Base-by-base conservation (phyloP, 2,888 invertebrate genomes). In the Gari tellinella region DNA sequence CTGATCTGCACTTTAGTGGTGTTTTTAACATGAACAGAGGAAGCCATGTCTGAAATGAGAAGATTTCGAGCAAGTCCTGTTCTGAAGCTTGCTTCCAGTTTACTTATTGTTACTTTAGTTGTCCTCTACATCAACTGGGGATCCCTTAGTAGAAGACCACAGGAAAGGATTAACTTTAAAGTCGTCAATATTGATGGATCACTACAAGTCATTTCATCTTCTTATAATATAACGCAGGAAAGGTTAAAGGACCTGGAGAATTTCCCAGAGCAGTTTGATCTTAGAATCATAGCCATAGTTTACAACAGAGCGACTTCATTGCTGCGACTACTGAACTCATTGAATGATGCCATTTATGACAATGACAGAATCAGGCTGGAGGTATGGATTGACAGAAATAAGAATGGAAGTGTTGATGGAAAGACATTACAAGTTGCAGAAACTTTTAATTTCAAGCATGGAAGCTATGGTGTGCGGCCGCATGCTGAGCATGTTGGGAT, bases 301-400 rank as follows among this genome's bases (percentile, higher is more conserved):
- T 83, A 68, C 31, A 77, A 83, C 31, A 48, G 82, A 25, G 69
- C 80, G 3, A 52, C 64, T 5, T 82, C 83, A 7, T 25, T 82
- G 12, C 12, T 51, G 14, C 49, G 83, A 46, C 58, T 83, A 19
- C 58, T 83, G 4, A 48, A 68, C 3, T 83, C 83, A 2, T 48
- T 83, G 14, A 80, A 83, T 19, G 31, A 48, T 1, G 83, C 74
- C 7, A 48, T 70, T 19, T 83, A 79, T 58, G 60, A 57, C 0
- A 63, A 53, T 17, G 82, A 79, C 46, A 68, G 40, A 2, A 64
- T 82, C 2, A 63, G 61, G 23, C 23, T 83, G 0, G 83, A 83
- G 23, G 75, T 83, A 2, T 83, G 83, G 83, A 79, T 83, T 23
- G 83, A 82, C 43, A 46, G 80, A 45, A 78, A 78, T 3, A 64